Percentiles rank a stretch among this genome's conserved stretches.
Evolutionary conservation across 2,888 invertebrate genomes (phyloP).

Genomic region (Ennomos fuscantarius): DNA sequence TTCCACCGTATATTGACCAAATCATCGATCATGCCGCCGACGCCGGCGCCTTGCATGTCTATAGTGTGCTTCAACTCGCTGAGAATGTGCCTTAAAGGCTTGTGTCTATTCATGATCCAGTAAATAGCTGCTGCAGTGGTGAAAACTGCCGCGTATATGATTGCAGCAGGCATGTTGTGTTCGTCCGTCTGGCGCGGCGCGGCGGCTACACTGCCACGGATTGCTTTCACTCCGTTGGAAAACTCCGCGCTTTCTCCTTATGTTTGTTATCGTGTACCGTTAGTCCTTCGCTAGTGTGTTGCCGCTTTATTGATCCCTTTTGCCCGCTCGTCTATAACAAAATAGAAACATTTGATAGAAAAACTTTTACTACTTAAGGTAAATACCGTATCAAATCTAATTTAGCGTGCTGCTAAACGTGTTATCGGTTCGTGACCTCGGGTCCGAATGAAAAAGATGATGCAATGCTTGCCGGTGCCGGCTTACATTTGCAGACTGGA

Average conservation of each 20-base stretch:
- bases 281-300: slow-evolving; percentile 60
- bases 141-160: slow-evolving; percentile 59
- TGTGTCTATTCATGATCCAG: slow-evolving; percentile 82
- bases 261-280: slow-evolving; percentile 70
- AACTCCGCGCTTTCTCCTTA: slow-evolving; percentile 80
- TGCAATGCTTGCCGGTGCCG: slow-evolving; percentile 41
- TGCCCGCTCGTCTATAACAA: slow-evolving; percentile 24
- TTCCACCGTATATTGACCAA: slow-evolving; percentile 83
- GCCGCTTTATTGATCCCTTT: slow-evolving; percentile 40
- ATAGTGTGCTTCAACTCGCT: slow-evolving; percentile 82
- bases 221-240: slow-evolving; percentile 76
- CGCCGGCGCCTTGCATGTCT: slow-evolving; percentile 86
- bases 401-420: slow-evolving; percentile 39
- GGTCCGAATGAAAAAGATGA: slow-evolving; percentile 50
- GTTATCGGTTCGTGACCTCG: slow-evolving; percentile 54
- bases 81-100: slow-evolving; percentile 79
- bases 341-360: slow-evolving; percentile 14
- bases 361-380: not conserved
- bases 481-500: slow-evolving; percentile 26
- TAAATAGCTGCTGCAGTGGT: slow-evolving; percentile 64
- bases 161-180: slow-evolving; percentile 69
- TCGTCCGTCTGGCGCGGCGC: slow-evolving; percentile 68
- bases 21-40: slow-evolving; percentile 86
- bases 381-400: slow-evolving; percentile 6
- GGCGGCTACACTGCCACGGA: slow-evolving; percentile 61